Percentiles rank a stretch among this genome's conserved stretches.
Evolutionary conservation across 2,797 vertebrate genomes (phyloP).

Genomic region (Pangasius macronema): DNA sequence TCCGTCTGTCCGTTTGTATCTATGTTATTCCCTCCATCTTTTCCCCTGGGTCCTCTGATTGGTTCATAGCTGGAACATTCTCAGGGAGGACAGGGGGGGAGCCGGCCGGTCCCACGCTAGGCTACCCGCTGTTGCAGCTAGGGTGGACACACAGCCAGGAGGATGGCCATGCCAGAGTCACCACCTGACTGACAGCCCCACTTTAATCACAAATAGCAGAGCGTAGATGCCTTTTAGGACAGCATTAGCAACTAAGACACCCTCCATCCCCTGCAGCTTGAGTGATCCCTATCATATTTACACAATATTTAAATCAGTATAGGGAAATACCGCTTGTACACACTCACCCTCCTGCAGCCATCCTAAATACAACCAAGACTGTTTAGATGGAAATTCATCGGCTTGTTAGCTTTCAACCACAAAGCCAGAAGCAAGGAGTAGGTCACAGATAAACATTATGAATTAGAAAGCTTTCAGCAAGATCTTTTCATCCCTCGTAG

Average conservation of each 20-base stretch:
- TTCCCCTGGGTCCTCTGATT: constrained; percentile 40
- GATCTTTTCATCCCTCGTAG: constrained; percentile 16
- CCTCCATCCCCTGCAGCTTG: constrained; percentile 41
- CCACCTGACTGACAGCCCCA: constrained; percentile 53
- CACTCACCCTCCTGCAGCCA: not conserved
- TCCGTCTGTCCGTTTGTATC: constrained; percentile 47
- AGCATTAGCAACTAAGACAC: constrained; percentile 42
- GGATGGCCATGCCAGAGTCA: constrained; percentile 59
- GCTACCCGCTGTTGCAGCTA: constrained; percentile 61
- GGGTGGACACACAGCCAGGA: constrained; percentile 61
- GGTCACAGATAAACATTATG: constrained; percentile 19
- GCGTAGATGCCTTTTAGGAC: constrained; percentile 30
- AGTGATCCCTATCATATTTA: constrained; percentile 26
- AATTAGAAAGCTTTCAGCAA: not conserved
- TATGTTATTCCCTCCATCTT: constrained; percentile 39
- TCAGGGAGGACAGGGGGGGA: constrained; percentile 59
- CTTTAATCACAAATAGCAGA: constrained; percentile 27
- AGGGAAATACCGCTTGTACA: constrained; percentile 3
- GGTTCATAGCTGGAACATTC: constrained; percentile 54
- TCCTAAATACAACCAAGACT: constrained; percentile 26
- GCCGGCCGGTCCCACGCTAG: constrained; percentile 50
- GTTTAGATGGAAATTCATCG: constrained; percentile 11
- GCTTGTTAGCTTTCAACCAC: not conserved
- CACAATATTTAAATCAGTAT: constrained; percentile 32
- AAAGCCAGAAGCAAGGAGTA: constrained; percentile 6